These are phyloP conservation scores for Mnemiopsis leidyi DNA, from an alignment of 37 sponge, comb jelly and placozoan genomes.

Conservation along the genomic window DNA sequence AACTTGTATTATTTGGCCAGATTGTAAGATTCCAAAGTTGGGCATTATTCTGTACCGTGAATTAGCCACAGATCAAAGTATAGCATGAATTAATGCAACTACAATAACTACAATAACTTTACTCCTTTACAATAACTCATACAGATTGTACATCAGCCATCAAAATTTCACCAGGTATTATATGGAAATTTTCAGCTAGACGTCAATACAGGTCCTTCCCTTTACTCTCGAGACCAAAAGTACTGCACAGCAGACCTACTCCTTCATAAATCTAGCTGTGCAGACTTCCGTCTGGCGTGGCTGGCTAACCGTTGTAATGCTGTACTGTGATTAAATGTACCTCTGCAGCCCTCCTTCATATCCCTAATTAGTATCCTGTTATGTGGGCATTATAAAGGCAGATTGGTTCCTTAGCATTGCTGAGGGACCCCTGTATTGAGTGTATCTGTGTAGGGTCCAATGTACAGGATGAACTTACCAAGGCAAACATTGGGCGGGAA, in stretches of 20 bases:
- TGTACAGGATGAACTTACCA: neutral
- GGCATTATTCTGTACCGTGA: too few relatives aligned
- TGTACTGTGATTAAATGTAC: neutral
- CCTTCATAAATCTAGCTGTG: neutral
- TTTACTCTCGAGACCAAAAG: too few relatives aligned
- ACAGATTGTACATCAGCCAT: too few relatives aligned
- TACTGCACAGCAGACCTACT: neutral
- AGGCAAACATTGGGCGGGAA: too few relatives aligned
- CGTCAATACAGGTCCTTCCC: neutral
- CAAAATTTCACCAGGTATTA: too few relatives aligned
- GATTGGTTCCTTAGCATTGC: neutral
- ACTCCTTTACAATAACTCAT: too few relatives aligned
- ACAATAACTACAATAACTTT: too few relatives aligned
- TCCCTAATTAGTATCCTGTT: neutral
- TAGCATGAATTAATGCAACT: too few relatives aligned
- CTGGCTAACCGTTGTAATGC: neutral
- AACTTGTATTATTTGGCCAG: too few relatives aligned
- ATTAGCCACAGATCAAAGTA: too few relatives aligned
- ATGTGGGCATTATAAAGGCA: neutral
- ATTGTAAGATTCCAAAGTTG: too few relatives aligned
- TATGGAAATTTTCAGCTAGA: too few relatives aligned
- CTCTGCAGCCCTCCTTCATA: neutral
- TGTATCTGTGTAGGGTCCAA: neutral
- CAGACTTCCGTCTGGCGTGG: neutral
- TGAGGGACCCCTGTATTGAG: neutral